A percentile compares a stretch with the other conserved stretches of the same genome.
Evolutionary conservation across 2,113 vertebrate species (phyloP).

Genomic region (Ictalurus punctatus): DNA sequence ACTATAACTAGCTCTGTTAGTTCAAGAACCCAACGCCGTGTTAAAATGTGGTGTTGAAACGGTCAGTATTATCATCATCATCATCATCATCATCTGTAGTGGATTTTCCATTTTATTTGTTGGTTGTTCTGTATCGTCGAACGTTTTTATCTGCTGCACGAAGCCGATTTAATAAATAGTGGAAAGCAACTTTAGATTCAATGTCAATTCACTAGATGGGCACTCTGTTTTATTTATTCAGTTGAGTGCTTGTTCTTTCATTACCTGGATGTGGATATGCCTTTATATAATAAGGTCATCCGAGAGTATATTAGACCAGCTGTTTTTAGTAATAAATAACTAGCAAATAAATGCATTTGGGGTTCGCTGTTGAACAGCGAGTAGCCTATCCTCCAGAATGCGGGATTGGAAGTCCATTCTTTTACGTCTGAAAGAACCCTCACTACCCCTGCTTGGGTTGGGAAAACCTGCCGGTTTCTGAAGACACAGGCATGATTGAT

Average conservation of each 20-base stretch:
- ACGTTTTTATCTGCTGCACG: not conserved
- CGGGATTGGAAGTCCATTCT: not conserved
- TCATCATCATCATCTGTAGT: not conserved
- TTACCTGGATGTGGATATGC: not conserved
- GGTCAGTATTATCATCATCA: not conserved
- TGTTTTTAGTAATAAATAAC: conserved; percentile 5
- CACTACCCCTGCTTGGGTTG: not conserved
- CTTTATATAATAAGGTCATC: conserved; percentile 15
- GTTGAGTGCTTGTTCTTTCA: not conserved
- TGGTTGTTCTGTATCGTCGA: not conserved
- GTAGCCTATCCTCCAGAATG: too few species aligned
- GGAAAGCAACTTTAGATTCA: not conserved
- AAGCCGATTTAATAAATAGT: conserved; percentile 1
- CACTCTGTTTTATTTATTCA: not conserved
- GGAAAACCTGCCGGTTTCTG: not conserved
- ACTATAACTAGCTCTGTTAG: not conserved
- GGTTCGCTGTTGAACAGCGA: not conserved
- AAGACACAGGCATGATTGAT: not conserved
- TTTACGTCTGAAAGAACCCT: not conserved
- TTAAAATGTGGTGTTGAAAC: not conserved
- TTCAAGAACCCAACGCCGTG: not conserved
- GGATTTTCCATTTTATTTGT: not conserved
- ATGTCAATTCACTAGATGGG: not conserved
- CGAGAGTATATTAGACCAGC: not conserved
- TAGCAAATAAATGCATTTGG: not conserved